Evolutionary conservation across 2,888 invertebrate species (phyloP), one percentile per base, ranked within the genome.

Genomic region (Hypercompe scribonia): DNA sequence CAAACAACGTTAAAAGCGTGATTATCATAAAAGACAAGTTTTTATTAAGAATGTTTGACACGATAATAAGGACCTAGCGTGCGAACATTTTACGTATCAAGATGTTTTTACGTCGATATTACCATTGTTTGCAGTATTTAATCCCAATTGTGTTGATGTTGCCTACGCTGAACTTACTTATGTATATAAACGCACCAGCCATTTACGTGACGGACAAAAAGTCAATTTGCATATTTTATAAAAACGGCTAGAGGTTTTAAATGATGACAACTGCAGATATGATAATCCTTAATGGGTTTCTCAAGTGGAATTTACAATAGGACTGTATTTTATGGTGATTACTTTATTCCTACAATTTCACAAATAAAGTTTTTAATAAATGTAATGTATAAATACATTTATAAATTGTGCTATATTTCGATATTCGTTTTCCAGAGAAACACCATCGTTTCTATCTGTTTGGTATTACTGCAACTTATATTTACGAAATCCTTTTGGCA

Each of bases 131-230:
- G 68, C 71, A 36, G 73, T 69, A 73, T 79, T 83, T 73, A 77
- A 77, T 76, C 75, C 76, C 74, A 85, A 83, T 85, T 76, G 78
- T 71, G 63, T 72, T 81, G 75, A 78, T 82, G 75, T 76, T 83
- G 76, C 74, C 71, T 73, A 65, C 75, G 78, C 73, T 69, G 77
- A 31, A 65, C 70, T 76, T 78, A 81, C 77, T 75, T 82, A 83
- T 72, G n/a, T 3, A 54, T 54, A 77, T 77, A 80, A 81, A 79
- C 65, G 73, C 77, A 80, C 76, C 76, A 67, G 68, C 24, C 54
- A 83, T 85, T 86, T 80, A 70, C 75, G 75, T 81, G 74, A 70
- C 71, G 78, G 61, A 82, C 85, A 85, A 86, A 83, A 83, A 80
- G 77, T 72, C 68, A 68, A 83, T 86, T 86, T 80, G 75, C 85